These are phyloP conservation scores for Hydrotaea cyrtoneurina DNA, from an alignment of 2,888 invertebrate genomes.

Conservation along the genomic window DNA sequence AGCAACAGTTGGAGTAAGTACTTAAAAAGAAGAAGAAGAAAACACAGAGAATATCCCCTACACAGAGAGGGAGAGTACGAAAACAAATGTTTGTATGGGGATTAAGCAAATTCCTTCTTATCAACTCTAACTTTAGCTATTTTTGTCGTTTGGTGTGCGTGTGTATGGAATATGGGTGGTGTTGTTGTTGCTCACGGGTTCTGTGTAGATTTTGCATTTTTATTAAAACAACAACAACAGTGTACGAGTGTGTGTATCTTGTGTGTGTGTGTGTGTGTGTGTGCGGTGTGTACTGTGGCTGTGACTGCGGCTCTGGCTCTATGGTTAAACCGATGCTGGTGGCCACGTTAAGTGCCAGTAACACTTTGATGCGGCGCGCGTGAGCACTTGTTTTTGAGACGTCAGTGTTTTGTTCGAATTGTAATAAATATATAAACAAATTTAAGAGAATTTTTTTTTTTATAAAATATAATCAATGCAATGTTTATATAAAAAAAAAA, in stretches of 20 bases:
- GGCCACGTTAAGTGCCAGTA: slow-evolving; percentile 81
- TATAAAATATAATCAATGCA: no score
- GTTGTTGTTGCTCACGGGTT: slow-evolving; percentile 12
- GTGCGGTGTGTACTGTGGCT: not conserved
- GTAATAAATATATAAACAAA: not conserved
- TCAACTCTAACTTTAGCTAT: slow-evolving; percentile 35
- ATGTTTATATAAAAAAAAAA: no score
- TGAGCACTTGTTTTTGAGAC: slow-evolving; percentile 72
- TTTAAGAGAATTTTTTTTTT: not conserved
- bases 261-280: not conserved
- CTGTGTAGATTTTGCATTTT: slow-evolving; percentile 27
- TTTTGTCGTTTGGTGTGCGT: slow-evolving; percentile 46
- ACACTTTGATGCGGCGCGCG: slow-evolving; percentile 77
- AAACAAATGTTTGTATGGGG: not conserved
- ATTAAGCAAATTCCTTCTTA: slow-evolving; percentile 38
- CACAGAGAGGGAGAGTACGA: not conserved
- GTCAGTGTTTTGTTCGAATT: not conserved
- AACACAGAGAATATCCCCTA: not conserved
- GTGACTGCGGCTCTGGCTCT: slow-evolving; percentile 40
- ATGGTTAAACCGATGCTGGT: slow-evolving; percentile 75
- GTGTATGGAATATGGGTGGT: slow-evolving; percentile 16
- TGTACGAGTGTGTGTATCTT: not conserved
- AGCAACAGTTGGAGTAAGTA: slow-evolving; percentile 53
- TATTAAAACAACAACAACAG: not conserved
- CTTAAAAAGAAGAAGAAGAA: slow-evolving; percentile 13